Conservation (phyloP, 2,888 invertebrate species). For the Diaperis boleti region DNA sequence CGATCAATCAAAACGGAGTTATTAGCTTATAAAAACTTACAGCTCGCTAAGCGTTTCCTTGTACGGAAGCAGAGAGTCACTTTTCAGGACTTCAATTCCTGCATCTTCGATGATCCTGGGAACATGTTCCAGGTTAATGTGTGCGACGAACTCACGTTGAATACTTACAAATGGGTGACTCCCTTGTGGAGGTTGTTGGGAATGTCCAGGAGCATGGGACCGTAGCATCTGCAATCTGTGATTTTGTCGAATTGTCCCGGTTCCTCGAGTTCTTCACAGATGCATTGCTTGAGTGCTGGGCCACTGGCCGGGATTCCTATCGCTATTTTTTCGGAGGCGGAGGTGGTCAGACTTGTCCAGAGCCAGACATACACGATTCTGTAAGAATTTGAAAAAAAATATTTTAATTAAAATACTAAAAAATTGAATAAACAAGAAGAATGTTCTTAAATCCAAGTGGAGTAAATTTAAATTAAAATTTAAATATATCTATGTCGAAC, state of each 20-base stretch:
- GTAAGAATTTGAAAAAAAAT: too few species aligned
- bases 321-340: slow-evolving; percentile 20
- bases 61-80: slow-evolving; percentile 60
- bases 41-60: slow-evolving; percentile 59
- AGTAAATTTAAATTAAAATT: too few species aligned
- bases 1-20: slow-evolving; percentile 8
- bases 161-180: slow-evolving; percentile 59
- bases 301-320: slow-evolving; percentile 40
- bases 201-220: slow-evolving; percentile 56
- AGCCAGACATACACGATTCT: slow-evolving; percentile 27
- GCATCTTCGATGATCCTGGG: slow-evolving; percentile 63
- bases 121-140: too few species aligned
- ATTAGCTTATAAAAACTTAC: slow-evolving; percentile 56
- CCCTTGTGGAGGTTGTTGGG: slow-evolving; percentile 56
- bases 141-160: neutral
- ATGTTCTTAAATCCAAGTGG: too few species aligned
- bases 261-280: slow-evolving; percentile 55
- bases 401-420: too few species aligned
- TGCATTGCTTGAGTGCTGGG: slow-evolving; percentile 47
- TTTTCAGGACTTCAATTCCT: slow-evolving; percentile 61
- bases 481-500: too few species aligned
- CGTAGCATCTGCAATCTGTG: slow-evolving; percentile 57
- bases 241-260: neutral
- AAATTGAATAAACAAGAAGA: too few species aligned
- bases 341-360: slow-evolving; percentile 12